Base-by-base conservation (phyloP, 1,140 invertebrate species). In the Macrotrachela quadricornifera region DNA sequence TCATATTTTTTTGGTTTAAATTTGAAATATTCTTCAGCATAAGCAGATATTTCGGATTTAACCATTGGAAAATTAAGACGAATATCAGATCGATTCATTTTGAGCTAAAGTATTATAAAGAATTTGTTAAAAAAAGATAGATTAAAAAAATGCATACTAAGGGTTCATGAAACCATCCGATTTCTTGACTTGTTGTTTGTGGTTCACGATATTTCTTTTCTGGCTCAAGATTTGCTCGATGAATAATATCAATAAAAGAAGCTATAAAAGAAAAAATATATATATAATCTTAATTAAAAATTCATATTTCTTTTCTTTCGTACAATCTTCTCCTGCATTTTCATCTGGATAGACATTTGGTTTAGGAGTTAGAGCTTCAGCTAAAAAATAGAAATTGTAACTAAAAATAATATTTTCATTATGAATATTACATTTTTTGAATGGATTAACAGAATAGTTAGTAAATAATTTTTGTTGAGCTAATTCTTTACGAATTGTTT, bases 161-260 rank as follows among this genome's bases (percentile, higher is more conserved):
- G 16, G 66, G 64, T 56, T 59, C 63, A 37, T 64, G 62, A 10
- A 68, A 64, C 67, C 67, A 69, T 38, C 67, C 67, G 45, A 62
- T 55, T 59, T 68, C 67, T 54, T 68, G 65, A 11, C 66, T 57
- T 50, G 65, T 62, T 58, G 67, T 69, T 49, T 68, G 67, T 13
- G 67, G 67, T 41, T 54, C 59, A 9, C 54, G 52, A 49, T 63
- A 68, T 58, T 69, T 69, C 53, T 65, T 67, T 17, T 63, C 62
- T 44, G 67, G 67, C 50, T 68, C 67, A 56, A 62, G 57, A 54
- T 63, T 56, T 1, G 65, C 63, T 56, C 66, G 50, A 38, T 61
- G 57, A 47, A 68, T 66, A n/a, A 67, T 63, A 51, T 63, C 59
- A 51, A 60, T 52, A 55, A 69, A 68, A 56, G 64, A 61, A 50